phyloP scores from a whole-genome alignment of 2,113 vertebrate genomes.

The Sakesphorus luctuosus region DNA sequence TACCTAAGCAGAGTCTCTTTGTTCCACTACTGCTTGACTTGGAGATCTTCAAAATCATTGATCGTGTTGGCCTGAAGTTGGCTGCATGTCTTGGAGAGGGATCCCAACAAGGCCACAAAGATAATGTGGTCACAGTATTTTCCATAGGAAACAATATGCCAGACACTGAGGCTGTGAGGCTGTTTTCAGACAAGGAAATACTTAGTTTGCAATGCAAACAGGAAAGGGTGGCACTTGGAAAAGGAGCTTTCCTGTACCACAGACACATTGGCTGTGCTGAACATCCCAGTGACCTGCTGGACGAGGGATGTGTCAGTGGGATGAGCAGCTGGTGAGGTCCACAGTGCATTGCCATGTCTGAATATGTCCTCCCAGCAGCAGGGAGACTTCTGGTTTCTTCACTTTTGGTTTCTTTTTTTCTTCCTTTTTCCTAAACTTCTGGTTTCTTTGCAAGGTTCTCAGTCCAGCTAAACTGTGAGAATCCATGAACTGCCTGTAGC shows the following conservation, averaged over 20 bases:
- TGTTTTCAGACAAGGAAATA: slow-evolving; percentile 24
- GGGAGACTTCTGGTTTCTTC: neutral
- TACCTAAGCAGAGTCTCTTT: neutral
- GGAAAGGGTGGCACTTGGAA: slow-evolving; percentile 45
- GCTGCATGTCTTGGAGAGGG: neutral
- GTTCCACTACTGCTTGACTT: neutral
- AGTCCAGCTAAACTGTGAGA: neutral
- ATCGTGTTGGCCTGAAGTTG: neutral
- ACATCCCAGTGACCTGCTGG: neutral
- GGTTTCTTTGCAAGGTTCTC: neutral
- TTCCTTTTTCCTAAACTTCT: neutral
- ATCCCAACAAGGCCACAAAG: neutral
- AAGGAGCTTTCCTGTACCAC: slow-evolving; percentile 28
- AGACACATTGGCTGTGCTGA: neutral
- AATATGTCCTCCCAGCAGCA: neutral
- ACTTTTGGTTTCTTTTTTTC: neutral
- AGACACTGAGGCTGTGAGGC: neutral
- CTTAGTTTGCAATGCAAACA: slow-evolving; percentile 42
- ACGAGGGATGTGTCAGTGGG: neutral
- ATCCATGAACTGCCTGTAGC: neutral
- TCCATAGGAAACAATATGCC: slow-evolving; percentile 10
- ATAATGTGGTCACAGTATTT: rapidly evolving
- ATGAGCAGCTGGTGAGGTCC: neutral
- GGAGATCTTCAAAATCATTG: neutral
- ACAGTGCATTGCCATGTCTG: neutral